Base-by-base conservation (phyloP, 2,797 vertebrate species). In the Nannoperca obscura region DNA sequence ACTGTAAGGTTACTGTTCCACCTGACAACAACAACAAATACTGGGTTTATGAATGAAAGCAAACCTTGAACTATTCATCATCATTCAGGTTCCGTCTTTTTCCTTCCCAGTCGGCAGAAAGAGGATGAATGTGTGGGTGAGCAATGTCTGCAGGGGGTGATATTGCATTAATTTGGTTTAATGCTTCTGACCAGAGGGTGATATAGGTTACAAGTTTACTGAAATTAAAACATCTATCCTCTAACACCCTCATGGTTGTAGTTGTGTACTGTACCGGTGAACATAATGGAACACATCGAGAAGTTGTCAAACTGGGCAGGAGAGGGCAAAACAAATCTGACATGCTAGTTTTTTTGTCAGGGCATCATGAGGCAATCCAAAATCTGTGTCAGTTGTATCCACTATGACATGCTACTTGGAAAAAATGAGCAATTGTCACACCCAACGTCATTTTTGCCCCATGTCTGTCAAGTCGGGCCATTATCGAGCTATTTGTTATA, bases 61-160 rank as follows among this genome's bases (percentile, higher is more conserved):
- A 27, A 32, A 55, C 52, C 38, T 55, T 42, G 54, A 77, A 32
- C 30, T 34, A 7, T 50, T 75, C 36, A 32, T 32, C 44, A 24
- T 58, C n/a, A 6, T 34, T 60, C 36, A 20, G 50, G 19, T 34
- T 27, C 3, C 1, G 1, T 61, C 19, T 38, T 38, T 47, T 67
- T 47, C 13, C 30, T 55, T 6, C 32, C 32, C 32, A 34, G 6
- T 34, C 32, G 6, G 40, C 17, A 30, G 22, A 68, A 32, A 19
- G 12, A 61, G 53, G 20, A 40, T 46, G 52, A 36, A 10, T 14
- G 24, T 52, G 50, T 57, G n/a, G 30, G 27, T 38, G 68, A 13
- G 22, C 55, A 36, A 40, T 24, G 15, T 36, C n/a, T 53, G 46
- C 66, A n/a, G 62, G 13, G 20, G 2, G 40, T 40, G 20, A 27